Conservation (phyloP, 2,113 vertebrate species). For the Tetraodon nigroviridis region DNA sequence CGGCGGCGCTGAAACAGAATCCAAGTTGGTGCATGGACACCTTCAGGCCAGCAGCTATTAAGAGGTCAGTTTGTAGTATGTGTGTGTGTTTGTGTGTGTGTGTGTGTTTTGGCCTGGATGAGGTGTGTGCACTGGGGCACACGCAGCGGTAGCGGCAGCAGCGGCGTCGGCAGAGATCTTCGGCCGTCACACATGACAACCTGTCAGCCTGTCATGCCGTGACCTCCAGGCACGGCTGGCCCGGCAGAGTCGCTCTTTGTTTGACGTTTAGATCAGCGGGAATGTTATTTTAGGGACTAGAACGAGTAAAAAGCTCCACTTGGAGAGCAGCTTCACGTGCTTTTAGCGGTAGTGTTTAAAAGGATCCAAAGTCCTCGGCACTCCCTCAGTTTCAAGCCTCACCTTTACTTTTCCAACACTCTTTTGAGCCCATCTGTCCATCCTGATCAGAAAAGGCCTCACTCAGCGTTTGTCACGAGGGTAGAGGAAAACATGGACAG, state of each 20-base stretch:
- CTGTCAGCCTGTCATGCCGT: slow-evolving; percentile 82
- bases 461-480: slow-evolving; percentile 69
- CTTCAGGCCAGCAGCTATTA: slow-evolving; percentile 54
- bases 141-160: slow-evolving; percentile 32
- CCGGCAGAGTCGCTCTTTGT: slow-evolving; percentile 42
- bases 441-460: slow-evolving; percentile 77
- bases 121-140: slow-evolving; percentile 44
- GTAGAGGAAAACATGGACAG: slow-evolving; percentile 23
- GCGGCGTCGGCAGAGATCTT: slow-evolving; percentile 40
- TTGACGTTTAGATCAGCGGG: slow-evolving; percentile 12
- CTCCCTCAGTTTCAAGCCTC: background rate
- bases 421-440: slow-evolving; percentile 71
- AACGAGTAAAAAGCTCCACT: no score
- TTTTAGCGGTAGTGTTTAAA: no score
- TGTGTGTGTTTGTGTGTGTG: slow-evolving; percentile 3
- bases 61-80: slow-evolving; percentile 14
- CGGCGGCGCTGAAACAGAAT: slow-evolving; percentile 2
- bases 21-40: slow-evolving; percentile 30
- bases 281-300: slow-evolving; percentile 2
- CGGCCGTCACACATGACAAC: slow-evolving; percentile 72
- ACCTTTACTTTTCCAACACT: slow-evolving; percentile 1
- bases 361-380: no score
- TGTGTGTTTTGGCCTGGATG: slow-evolving; percentile 1
- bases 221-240: slow-evolving; percentile 74
- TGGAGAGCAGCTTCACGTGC: no score